These are phyloP conservation scores for Tragelaphus scriptus DNA, from an alignment of 2,113 vertebrate species.

Conservation along the genomic window DNA sequence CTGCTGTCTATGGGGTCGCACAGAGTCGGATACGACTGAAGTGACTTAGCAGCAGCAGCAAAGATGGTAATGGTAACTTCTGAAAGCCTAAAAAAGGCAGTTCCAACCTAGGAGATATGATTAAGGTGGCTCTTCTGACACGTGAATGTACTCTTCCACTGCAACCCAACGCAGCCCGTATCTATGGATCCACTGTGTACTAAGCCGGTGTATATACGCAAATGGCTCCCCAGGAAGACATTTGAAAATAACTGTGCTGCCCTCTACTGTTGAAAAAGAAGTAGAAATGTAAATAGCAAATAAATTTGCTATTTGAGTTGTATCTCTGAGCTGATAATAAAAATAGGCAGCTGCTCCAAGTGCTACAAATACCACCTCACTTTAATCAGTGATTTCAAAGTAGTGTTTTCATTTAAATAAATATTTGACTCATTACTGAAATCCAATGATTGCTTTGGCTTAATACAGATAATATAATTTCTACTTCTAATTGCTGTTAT, in stretches of 20 bases:
- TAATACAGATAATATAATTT: neutral
- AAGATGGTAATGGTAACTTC: neutral
- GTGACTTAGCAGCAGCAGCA: too few species aligned
- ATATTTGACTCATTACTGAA: neutral
- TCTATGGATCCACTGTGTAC: neutral
- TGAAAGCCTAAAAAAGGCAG: neutral
- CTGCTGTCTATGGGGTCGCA: too few species aligned
- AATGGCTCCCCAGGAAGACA: neutral
- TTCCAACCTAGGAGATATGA: neutral
- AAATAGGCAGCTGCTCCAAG: neutral
- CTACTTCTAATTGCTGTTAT: neutral
- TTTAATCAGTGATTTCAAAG: neutral
- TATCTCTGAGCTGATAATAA: neutral
- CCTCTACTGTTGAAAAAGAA: slow-evolving; percentile 17
- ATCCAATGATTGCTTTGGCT: neutral
- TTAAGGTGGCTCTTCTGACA: neutral
- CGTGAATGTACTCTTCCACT: neutral
- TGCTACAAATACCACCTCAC: neutral
- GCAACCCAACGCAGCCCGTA: neutral
- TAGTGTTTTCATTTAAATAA: neutral
- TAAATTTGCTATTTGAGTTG: neutral
- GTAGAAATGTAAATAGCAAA: neutral
- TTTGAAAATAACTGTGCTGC: neutral
- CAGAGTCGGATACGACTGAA: too few species aligned
- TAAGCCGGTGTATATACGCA: accelerated